A percentile compares a stretch with the other conserved stretches of the same genome.
phyloP scores from a whole-genome alignment of 2,113 vertebrate species.

The Cepphus grylle region DNA sequence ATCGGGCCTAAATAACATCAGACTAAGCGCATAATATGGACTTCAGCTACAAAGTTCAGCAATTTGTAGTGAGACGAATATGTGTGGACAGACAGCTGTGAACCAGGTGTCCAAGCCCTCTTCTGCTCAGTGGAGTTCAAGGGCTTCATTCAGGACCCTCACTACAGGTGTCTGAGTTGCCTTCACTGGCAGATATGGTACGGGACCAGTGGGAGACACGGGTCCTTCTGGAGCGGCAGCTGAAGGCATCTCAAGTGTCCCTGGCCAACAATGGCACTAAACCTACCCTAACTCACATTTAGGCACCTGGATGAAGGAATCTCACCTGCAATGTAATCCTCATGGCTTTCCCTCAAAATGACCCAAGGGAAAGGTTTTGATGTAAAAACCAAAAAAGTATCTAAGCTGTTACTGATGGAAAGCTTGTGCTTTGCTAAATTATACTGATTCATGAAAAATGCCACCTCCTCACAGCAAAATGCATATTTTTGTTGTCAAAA shows the following conservation, averaged over 20 bases:
- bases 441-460: not conserved
- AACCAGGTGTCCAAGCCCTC: not conserved
- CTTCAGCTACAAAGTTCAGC: not conserved
- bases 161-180: not conserved
- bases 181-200: not conserved
- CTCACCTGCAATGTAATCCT: not conserved
- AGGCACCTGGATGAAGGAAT: not conserved
- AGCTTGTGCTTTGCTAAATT: not conserved
- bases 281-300: not conserved
- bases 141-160: not conserved
- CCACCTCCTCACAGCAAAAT: not conserved
- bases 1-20: rapidly evolving
- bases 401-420: not conserved
- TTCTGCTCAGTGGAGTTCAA: not conserved
- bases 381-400: not conserved
- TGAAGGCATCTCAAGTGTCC: not conserved
- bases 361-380: not conserved
- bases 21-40: not conserved
- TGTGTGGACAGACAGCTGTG: not conserved
- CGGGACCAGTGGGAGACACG: not conserved
- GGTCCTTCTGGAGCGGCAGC: not conserved
- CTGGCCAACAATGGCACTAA: not conserved
- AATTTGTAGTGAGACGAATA: not conserved
- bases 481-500: not conserved
- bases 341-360: not conserved